Base-by-base conservation (phyloP, 2,113 vertebrate genomes). In the Burhinus bistriatus region DNA sequence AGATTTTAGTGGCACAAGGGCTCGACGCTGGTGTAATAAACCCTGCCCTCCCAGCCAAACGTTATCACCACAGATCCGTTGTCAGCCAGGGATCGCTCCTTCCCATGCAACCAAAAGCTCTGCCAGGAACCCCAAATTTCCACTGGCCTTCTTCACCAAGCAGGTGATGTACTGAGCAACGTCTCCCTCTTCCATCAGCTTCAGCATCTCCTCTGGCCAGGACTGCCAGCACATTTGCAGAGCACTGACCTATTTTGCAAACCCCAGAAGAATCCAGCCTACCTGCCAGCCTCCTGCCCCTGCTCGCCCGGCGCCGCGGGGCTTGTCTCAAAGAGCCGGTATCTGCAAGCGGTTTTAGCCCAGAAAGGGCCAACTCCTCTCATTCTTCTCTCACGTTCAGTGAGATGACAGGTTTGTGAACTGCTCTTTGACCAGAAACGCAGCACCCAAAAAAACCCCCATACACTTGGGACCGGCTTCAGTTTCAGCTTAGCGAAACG, bases 251-350 rank as follows among this genome's bases (percentile, higher is more conserved):
- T 66, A 42, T 34, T 84, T 84, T 34, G 66, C 1, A 2, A 79
- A 62, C 17, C 59, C 80, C 61, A 49, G 61, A 54, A 89, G 61
- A 61, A 57, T 5, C 44, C 65, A 87, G 38, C 32, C 65, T 36
- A 32, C 66, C 82, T 20, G 73, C 59, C 76, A 34, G 26, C 34
- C 66, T 61, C 61, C 73, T 69, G 86, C 68, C 44, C 2, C 2
- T 4, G 71, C 64, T 65, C 4, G 5, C 84, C 73, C 3, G 0
- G 85, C 5, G 0, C 36, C 6, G 1, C 23, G 0, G 26, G 59
- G 73, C 40, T 61, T 22, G 47, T 8, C 80, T 45, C 51, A 4
- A 11, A 36, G 30, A 61, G 45, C 54, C 38, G 61, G 12, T 13
- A 51, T 10, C 55, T n/a, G 27, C 7, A 8, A 52, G 66, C 0